A percentile compares a stretch with the other conserved stretches of the same genome.
Evolutionary conservation across 2,797 vertebrate genomes (phyloP).

Genomic region (Mus caroli): DNA sequence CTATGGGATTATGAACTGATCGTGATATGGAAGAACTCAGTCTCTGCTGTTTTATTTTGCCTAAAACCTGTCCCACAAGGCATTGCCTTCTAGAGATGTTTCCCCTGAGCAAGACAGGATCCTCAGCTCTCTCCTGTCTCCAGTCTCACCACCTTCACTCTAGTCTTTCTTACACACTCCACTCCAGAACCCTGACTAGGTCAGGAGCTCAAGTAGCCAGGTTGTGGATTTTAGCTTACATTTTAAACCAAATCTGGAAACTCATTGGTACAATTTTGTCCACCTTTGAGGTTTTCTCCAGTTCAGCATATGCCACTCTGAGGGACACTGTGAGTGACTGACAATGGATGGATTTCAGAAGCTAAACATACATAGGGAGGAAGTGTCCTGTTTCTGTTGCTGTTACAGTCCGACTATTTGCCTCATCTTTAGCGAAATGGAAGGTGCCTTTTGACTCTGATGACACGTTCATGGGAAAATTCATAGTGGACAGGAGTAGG

Average conservation of each 20-base stretch:
- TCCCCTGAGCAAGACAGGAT: not conserved
- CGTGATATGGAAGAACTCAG: rapidly evolving
- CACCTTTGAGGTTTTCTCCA: not conserved
- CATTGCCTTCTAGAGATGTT: not conserved
- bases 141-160: too few relatives aligned
- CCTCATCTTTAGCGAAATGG: constrained; percentile 84
- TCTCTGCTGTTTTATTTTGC: not conserved
- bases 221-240: not conserved
- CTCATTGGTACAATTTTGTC: rapidly evolving
- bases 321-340: rapidly evolving
- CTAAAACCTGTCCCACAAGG: not conserved
- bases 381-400: rapidly evolving
- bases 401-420: not conserved
- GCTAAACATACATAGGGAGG: rapidly evolving
- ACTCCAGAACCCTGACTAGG: not conserved
- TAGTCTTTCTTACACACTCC: not conserved
- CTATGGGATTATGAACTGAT: not conserved
- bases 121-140: rapidly evolving
- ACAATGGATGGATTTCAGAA: rapidly evolving
- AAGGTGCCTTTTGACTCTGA: constrained; percentile 79
- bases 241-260: rapidly evolving
- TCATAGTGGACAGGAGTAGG: constrained; percentile 85
- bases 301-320: rapidly evolving
- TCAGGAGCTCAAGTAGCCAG: not conserved
- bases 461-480: constrained; percentile 46